Base-by-base conservation (phyloP, 1,140 invertebrate genomes). In the Helicoverpa zea region DNA sequence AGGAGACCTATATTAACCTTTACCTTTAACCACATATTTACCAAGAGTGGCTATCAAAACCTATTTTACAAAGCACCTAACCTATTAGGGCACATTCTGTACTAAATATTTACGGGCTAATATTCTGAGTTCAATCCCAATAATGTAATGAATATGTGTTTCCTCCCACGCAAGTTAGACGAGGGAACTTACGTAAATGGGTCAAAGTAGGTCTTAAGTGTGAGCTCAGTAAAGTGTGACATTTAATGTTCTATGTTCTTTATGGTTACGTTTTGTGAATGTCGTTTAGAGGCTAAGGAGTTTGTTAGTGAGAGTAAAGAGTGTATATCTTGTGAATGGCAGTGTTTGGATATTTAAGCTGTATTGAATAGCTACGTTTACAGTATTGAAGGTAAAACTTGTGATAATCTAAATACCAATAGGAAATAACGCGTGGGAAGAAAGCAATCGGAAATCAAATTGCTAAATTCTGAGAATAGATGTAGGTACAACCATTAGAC, bases 101-200 rank as follows among this genome's bases (percentile, higher is more conserved):
- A 66, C 63, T 66, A 66, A 49, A 66, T 43, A 66, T 66, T 66
- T 66, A 66, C 18, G 30, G n/a, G 35, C 63, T 49, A 16, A 49
- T 49, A 35, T 16, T 2, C 63, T 66, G 12, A 47, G n/a, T 35
- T 66, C 63, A 66, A 66, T 66, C 63, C 63, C 63, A 16, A 66
- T 66, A 66, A 49, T 49, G 63, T 66, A 66, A 66, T 66, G 63
- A 66, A 66, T 66, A 66, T 47, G 63, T 47, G 63, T 66, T 66
- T 43, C 43, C 47, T 47, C 63, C 63, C 63, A 66, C 63, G 63
- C 63, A 16, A 66, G 29, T 66, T 47, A 66, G 43, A 66, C 16
- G 43, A 66, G 16, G 12, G 58, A 66, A 66, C 63, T 66, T 66
- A 66, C 47, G 63, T 66, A 66, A 66, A 66, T 66, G 63, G 63